phyloP scores from a whole-genome alignment of 2,797 vertebrate genomes.

The Corythornis leucogaster region DNA sequence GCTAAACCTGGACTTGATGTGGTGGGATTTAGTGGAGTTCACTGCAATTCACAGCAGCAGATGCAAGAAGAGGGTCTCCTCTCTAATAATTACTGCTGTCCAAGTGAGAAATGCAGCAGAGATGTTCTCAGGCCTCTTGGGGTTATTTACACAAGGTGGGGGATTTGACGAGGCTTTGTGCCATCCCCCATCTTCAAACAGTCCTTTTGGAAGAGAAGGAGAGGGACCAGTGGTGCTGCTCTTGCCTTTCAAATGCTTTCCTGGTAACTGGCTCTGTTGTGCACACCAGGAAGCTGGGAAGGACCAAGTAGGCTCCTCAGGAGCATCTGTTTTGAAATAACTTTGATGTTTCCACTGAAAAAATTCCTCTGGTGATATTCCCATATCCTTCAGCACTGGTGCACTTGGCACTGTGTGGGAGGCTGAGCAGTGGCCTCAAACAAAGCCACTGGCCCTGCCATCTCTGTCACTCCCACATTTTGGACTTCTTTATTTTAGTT shows the following conservation, averaged over 20 bases:
- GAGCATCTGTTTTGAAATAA: not conserved
- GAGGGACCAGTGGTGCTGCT: not conserved
- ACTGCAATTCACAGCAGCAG: not conserved
- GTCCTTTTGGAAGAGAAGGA: not conserved
- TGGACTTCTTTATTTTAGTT: not conserved
- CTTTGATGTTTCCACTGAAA: not conserved
- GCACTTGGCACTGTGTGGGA: not conserved
- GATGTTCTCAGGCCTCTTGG: not conserved
- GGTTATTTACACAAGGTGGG: fast-evolving
- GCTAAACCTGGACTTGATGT: not conserved
- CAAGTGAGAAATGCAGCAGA: fast-evolving
- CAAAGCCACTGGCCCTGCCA: not conserved
- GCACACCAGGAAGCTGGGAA: not conserved
- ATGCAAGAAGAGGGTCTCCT: fast-evolving
- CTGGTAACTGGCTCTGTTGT: not conserved
- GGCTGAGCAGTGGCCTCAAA: not conserved
- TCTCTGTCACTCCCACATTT: not conserved
- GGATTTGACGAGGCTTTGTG: not conserved
- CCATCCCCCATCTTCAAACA: not conserved
- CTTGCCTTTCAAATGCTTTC: not conserved
- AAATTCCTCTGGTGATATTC: not conserved
- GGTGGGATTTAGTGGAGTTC: not conserved
- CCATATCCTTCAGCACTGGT: not conserved
- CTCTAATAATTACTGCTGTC: not conserved
- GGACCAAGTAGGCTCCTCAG: not conserved